These are phyloP conservation scores for Paramuricea clavata DNA, from an alignment of 92 coral and sea anemone genomes.

Conservation along the genomic window DNA sequence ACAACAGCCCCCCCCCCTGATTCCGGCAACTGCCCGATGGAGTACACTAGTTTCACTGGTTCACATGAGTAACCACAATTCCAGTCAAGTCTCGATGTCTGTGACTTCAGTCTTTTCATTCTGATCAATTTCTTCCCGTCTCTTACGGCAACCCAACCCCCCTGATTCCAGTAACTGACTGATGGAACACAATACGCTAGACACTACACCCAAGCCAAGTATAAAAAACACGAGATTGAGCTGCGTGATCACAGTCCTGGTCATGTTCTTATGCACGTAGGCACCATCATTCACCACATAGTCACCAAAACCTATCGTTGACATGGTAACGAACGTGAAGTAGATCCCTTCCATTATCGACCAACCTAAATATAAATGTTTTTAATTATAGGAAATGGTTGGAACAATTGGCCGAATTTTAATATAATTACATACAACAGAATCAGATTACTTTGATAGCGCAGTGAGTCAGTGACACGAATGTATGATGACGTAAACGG, in stretches of 20 bases:
- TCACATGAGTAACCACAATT: too few species aligned
- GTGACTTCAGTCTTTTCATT: not conserved
- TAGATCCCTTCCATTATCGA: constrained; percentile 88
- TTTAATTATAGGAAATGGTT: too few species aligned
- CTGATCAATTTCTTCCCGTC: not conserved
- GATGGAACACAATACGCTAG: constrained; percentile 94
- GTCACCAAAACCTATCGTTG: constrained; percentile 98
- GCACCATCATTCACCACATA: constrained; percentile 93
- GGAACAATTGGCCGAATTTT: too few species aligned
- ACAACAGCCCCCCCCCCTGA: too few species aligned
- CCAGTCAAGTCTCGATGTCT: not conserved
- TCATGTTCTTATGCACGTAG: constrained; percentile 68
- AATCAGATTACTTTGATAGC: too few species aligned
- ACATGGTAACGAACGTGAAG: constrained; percentile 88
- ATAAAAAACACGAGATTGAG: constrained; percentile 84
- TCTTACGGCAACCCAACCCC: constrained; percentile 41
- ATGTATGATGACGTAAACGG: too few species aligned
- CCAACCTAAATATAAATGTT: constrained; percentile 56
- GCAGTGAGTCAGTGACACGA: too few species aligned
- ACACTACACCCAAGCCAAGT: constrained; percentile 90
- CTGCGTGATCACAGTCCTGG: constrained; percentile 76
- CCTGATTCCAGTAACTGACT: constrained; percentile 80
- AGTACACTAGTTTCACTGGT: too few species aligned
- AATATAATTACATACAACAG: too few species aligned
- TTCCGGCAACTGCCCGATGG: too few species aligned